These are phyloP conservation scores for Nothocercus julius DNA, from an alignment of 2,113 vertebrate genomes.

Conservation along the genomic window DNA sequence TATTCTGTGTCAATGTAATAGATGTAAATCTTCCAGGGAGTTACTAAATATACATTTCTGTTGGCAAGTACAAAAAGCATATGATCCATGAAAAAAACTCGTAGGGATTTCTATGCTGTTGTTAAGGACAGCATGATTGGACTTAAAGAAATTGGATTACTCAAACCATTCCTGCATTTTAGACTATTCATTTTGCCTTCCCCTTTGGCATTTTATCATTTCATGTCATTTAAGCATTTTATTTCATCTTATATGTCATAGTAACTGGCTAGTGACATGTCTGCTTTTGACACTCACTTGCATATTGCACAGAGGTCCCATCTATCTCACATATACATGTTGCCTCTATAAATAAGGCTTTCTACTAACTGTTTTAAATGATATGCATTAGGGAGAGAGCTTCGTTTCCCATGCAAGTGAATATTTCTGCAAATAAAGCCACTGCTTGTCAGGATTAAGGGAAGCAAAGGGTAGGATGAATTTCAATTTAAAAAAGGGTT, in stretches of 20 bases:
- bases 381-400: not conserved
- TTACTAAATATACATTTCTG: constrained; percentile 45
- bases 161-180: not conserved
- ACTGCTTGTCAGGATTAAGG: not conserved
- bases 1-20: constrained; percentile 52
- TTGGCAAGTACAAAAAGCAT: constrained; percentile 27
- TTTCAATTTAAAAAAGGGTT: not conserved
- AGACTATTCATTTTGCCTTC: not conserved
- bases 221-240: not conserved
- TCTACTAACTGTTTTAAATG: not conserved
- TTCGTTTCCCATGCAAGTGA: not conserved
- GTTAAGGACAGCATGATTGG: not conserved
- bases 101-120: not conserved
- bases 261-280: not conserved
- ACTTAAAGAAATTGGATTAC: not conserved
- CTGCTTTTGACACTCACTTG: not conserved
- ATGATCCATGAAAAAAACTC: constrained; percentile 8
- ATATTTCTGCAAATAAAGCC: not conserved
- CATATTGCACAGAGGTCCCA: not conserved
- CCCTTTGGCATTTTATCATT: not conserved
- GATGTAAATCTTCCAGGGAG: constrained; percentile 52
- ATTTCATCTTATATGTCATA: not conserved
- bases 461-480: not conserved
- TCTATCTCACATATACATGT: not conserved
- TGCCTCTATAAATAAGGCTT: not conserved